Evolutionary conservation across 2,797 vertebrate species (phyloP).

Genomic region (Xenopus petersii): DNA sequence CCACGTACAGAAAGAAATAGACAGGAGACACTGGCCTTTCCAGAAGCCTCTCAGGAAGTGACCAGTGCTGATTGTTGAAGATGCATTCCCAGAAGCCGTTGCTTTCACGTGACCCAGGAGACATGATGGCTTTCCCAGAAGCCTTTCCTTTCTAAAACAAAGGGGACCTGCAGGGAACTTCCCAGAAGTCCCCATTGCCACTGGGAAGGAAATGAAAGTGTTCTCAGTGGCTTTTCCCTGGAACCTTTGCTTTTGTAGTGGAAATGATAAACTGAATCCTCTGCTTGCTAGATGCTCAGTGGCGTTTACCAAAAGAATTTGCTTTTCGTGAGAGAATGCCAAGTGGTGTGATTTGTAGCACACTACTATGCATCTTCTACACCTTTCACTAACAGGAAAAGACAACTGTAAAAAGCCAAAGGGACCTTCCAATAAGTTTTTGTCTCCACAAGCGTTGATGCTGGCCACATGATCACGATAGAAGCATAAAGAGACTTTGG

Average conservation of each 20-base stretch:
- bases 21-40: conserved; percentile 43
- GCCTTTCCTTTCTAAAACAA: conserved; percentile 33
- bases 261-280: neutral
- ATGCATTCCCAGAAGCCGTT: conserved; percentile 44
- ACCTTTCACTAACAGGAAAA: conserved; percentile 17
- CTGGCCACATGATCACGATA: conserved; percentile 7
- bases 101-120: conserved; percentile 14
- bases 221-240: conserved; percentile 20
- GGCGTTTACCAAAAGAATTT: conserved; percentile 19
- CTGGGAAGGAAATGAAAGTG: conserved; percentile 24
- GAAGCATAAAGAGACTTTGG: conserved; percentile 1
- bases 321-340: conserved; percentile 2
- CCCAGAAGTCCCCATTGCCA: conserved; percentile 43
- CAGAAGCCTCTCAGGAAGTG: conserved; percentile 43
- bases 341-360: conserved; percentile 20
- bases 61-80: conserved; percentile 18
- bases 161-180: conserved; percentile 35
- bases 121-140: conserved; percentile 41
- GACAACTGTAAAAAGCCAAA: conserved; percentile 17
- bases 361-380: conserved; percentile 12
- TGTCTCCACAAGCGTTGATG: conserved; percentile 6
- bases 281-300: neutral
- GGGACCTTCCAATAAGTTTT: conserved; percentile 15
- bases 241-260: conserved; percentile 14
- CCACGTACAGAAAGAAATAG: conserved; percentile 38